phyloP scores from a whole-genome alignment of 2,113 vertebrate genomes.

The Sander vitreus region DNA sequence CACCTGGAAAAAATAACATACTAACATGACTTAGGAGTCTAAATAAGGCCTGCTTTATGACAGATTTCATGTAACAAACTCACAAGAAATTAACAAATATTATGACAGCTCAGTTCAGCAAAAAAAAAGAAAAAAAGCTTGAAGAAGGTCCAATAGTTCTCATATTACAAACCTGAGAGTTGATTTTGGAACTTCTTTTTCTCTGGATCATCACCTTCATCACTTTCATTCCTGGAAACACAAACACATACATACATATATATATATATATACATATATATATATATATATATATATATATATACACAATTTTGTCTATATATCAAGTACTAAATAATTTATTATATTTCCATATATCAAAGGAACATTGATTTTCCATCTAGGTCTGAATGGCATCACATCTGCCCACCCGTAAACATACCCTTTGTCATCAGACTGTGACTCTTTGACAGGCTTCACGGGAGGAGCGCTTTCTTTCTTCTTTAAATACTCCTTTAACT shows the following conservation, averaged over 20 bases:
- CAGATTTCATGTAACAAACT: neutral
- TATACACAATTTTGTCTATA: neutral
- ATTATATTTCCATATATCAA: neutral
- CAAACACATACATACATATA: no score
- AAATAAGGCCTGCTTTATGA: neutral
- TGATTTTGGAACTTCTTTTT: slow-evolving; percentile 99
- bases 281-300: neutral
- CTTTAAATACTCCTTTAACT: slow-evolving; percentile 95
- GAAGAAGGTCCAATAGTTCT: neutral
- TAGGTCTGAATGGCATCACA: slow-evolving; percentile 23
- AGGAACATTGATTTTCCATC: slow-evolving; percentile 8
- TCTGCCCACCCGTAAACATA: slow-evolving; percentile 75
- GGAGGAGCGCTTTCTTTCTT: slow-evolving; percentile 90
- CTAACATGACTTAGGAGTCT: neutral
- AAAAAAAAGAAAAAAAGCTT: neutral
- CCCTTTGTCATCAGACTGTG: slow-evolving; percentile 95
- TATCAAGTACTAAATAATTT: neutral
- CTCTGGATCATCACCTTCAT: slow-evolving; percentile 95
- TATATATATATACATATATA: neutral
- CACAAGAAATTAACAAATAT: neutral
- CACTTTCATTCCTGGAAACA: slow-evolving; percentile 93
- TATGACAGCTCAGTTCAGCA: neutral
- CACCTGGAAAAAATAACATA: slow-evolving; percentile 82
- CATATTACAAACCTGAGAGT: slow-evolving; percentile 89
- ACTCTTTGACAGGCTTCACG: slow-evolving; percentile 94